A percentile compares a stretch with the other conserved stretches of the same genome.
Conservation (phyloP, 1,140 invertebrate genomes). For the Caenorhabditis tropicalis region DNA sequence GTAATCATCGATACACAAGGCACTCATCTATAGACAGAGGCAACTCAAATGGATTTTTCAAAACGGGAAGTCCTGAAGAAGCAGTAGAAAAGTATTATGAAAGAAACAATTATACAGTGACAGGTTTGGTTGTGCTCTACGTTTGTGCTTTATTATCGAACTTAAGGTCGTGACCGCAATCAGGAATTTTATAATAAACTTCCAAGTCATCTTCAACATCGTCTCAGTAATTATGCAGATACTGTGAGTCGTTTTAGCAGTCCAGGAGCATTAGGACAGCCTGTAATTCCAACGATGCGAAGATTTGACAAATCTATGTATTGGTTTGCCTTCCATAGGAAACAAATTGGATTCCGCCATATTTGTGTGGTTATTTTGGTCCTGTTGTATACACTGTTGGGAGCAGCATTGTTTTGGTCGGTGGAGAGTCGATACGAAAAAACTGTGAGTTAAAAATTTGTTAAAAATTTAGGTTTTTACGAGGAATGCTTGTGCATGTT, state of each 20-base stretch:
- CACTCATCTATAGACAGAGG: background rate
- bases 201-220: background rate
- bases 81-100: constrained; percentile 23
- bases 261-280: background rate
- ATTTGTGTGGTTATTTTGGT: constrained; percentile 29
- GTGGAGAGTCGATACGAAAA: constrained; percentile 1
- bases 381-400: background rate
- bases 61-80: background rate
- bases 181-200: background rate
- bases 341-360: constrained; percentile 29
- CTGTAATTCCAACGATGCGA: background rate
- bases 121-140: background rate
- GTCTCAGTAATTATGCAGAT: background rate
- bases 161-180: background rate
- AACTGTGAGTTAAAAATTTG: background rate
- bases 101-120: constrained; percentile 16
- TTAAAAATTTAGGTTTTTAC: background rate
- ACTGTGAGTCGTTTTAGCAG: background rate
- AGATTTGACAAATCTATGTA: constrained; percentile 28
- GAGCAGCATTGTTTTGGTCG: background rate
- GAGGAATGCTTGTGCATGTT: too few species aligned
- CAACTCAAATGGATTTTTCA: background rate
- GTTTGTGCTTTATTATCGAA: background rate
- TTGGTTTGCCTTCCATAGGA: constrained; percentile 30
- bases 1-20: background rate